phyloP scores from a whole-genome alignment of 1,140 invertebrate species.

The Atta texana region DNA sequence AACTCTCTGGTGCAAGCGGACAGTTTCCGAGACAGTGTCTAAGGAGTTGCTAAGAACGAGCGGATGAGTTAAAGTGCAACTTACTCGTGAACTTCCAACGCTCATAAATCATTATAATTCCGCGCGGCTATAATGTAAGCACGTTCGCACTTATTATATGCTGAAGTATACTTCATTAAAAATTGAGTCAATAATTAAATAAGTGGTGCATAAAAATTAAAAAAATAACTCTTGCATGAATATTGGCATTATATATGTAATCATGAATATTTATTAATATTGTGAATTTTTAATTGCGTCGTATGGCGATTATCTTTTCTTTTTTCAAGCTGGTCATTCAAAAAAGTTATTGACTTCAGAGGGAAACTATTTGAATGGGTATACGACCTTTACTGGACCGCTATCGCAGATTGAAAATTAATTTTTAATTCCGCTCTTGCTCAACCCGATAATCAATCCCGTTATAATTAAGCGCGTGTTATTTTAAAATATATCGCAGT shows the following conservation, averaged over 20 bases:
- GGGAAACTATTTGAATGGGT: slow-evolving; percentile 36
- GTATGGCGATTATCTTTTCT: no score
- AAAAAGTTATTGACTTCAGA: slow-evolving; percentile 39
- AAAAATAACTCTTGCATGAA: background rate
- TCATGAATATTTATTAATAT: background rate
- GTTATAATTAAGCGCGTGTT: slow-evolving; percentile 52
- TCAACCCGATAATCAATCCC: slow-evolving; percentile 27
- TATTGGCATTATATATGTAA: background rate
- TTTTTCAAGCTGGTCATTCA: background rate
- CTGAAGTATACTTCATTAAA: background rate
- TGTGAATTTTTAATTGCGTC: background rate
- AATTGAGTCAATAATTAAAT: background rate
- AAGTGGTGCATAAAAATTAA: background rate
- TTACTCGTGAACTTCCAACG: slow-evolving; percentile 54
- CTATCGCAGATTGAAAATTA: slow-evolving; percentile 55
- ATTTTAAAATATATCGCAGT: slow-evolving; percentile 46
- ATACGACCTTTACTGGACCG: background rate
- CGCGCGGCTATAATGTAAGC: slow-evolving; percentile 36
- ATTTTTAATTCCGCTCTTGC: slow-evolving; percentile 47
- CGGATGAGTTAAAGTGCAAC: slow-evolving; percentile 54
- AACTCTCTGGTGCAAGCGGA: slow-evolving; percentile 22
- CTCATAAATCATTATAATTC: slow-evolving; percentile 51
- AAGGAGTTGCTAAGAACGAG: slow-evolving; percentile 50
- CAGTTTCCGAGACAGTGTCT: slow-evolving; percentile 59
- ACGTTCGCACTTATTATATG: slow-evolving; percentile 14